Base-by-base conservation (phyloP, 2,888 invertebrate genomes). In the Liodrosophila aerea region DNA sequence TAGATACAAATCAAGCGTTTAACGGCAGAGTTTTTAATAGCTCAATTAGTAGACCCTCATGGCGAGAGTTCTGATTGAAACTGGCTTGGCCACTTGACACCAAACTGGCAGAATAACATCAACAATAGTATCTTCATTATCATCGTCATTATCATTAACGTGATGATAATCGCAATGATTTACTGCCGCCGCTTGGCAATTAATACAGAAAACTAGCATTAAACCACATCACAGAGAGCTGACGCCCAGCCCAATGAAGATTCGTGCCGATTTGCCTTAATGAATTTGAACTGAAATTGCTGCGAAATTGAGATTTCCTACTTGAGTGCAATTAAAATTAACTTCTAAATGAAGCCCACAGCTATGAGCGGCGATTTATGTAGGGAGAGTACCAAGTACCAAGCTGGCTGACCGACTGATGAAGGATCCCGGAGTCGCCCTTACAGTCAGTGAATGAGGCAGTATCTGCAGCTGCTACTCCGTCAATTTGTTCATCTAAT, bases 241-340 rank as follows among this genome's bases (percentile, higher is more conserved):
- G 60, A 60, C 30, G 39, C 62, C 46, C 41, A 31, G 39, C 62
- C 46, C 41, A 31, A 52, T 52, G 37, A 46, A 62, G 60, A 69
- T 54, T 74, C 63, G 68, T 60, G 72, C 76, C 68, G 78, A 74
- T 74, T 68, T 71, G 64, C 59, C 64, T 67, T 62, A 59, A 64
- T 65, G 53, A 64, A 69, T 76, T 70, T 70, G 53, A 73, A 70
- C 59, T 58, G 62, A 63, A 72, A 80, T 62, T 76, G 85, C 73
- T 73, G 62, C 58, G 76, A 84, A 80, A 80, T 86, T 76, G 74
- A 85, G 80, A 80, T 86, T 86, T 80, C 80, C 86, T 85, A 63
- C 84, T 80, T 84, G 71, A 73, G 62, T 51, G 56, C 76, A 86
- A 86, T 80, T 84, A 83, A 86, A 80, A 80, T 85, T 64, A 73